A percentile compares a stretch with the other conserved stretches of the same genome.
These are phyloP conservation scores for Myotis findleyi DNA, from an alignment of 2,797 vertebrate genomes.

Conservation along the genomic window DNA sequence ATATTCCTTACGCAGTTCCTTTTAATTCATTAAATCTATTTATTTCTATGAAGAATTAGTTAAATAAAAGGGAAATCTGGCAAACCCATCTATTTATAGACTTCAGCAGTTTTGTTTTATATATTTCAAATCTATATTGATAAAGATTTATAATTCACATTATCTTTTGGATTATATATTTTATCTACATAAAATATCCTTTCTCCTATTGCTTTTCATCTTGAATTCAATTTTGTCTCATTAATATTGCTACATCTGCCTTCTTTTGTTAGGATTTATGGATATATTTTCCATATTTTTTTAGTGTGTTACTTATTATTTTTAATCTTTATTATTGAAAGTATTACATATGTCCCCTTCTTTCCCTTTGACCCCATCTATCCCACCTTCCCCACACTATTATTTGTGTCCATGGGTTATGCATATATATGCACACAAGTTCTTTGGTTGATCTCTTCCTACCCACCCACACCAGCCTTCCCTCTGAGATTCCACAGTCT, in stretches of 20 bases:
- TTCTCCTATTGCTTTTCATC: not conserved
- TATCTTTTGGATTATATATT: conserved; percentile 36
- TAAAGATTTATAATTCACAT: conserved; percentile 5
- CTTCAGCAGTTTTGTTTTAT: conserved; percentile 22
- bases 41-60: not conserved
- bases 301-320: not conserved
- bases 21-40: not conserved
- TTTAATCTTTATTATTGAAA: too few relatives aligned
- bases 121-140: conserved; percentile 30
- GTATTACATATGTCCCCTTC: too few relatives aligned
- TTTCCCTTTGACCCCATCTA: too few relatives aligned
- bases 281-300: conserved; percentile 34
- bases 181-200: conserved; percentile 41
- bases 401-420: too few relatives aligned
- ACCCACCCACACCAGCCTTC: too few relatives aligned
- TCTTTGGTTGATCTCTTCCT: too few relatives aligned
- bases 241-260: not conserved
- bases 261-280: conserved; percentile 30
- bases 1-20: not conserved
- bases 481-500: too few relatives aligned
- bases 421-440: too few relatives aligned
- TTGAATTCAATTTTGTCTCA: conserved; percentile 54
- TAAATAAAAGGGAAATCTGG: conserved; percentile 34
- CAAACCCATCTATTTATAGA: not conserved
- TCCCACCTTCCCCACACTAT: too few relatives aligned